Evolutionary conservation across 2,113 vertebrate genomes (phyloP).

Genomic region (Seriola quinqueradiata): DNA sequence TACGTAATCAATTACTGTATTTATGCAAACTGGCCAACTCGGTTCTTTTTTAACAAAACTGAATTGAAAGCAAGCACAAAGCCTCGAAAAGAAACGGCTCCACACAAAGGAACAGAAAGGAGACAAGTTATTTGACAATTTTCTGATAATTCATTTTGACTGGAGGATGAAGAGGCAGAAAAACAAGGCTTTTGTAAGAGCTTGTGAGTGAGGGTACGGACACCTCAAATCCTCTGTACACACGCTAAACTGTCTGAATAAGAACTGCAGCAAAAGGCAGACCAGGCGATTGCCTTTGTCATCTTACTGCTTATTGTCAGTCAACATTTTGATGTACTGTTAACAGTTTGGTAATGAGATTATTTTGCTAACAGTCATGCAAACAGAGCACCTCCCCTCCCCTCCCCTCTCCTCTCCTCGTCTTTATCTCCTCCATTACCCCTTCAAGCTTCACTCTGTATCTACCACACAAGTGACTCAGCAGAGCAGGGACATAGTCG

Average conservation of each 20-base stretch:
- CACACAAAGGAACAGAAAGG: not conserved
- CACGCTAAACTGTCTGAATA: conserved; percentile 14
- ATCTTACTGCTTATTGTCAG: not conserved
- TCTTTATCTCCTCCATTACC: not conserved
- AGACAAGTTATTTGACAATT: conserved; percentile 1
- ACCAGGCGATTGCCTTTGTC: not conserved
- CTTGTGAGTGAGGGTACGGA: not conserved
- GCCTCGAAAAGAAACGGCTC: not conserved
- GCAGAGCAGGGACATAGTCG: conserved; percentile 13
- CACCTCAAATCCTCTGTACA: conserved; percentile 20
- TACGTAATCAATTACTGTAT: not conserved
- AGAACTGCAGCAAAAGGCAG: not conserved
- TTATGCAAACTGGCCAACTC: conserved; percentile 1
- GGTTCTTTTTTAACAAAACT: not conserved
- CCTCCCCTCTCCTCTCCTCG: not conserved
- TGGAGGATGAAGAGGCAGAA: not conserved
- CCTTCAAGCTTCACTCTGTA: conserved; percentile 9
- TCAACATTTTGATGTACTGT: not conserved
- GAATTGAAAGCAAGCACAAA: not conserved
- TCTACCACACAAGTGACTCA: conserved; percentile 37
- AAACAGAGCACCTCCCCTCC: not conserved
- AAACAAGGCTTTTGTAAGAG: not conserved
- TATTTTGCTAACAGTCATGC: conserved; percentile 8
- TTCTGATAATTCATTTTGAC: not conserved
- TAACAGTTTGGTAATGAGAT: not conserved